Conservation (phyloP, 2,113 vertebrate genomes). For the Uria aalge region DNA sequence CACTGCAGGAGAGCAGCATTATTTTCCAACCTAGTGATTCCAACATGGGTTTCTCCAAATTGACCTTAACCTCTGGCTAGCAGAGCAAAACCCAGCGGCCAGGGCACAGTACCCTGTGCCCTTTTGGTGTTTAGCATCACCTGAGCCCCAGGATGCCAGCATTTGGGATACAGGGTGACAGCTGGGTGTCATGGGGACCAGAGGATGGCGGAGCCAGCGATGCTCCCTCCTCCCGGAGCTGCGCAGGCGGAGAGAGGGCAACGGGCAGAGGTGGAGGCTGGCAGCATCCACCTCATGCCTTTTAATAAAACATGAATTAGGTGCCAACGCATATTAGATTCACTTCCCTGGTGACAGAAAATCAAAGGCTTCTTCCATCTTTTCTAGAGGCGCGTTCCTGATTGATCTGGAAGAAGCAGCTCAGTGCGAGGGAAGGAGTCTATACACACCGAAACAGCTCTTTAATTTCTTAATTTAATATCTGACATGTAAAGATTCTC, state of each 20-base stretch:
- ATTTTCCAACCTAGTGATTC: neutral
- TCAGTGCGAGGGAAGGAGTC: slow-evolving; percentile 62
- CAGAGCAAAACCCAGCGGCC: neutral
- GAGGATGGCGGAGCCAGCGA: fast-evolving
- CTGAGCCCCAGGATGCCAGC: fast-evolving
- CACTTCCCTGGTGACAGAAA: slow-evolving; percentile 67
- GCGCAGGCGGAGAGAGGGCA: neutral
- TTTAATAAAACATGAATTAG: slow-evolving; percentile 77
- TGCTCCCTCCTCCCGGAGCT: neutral
- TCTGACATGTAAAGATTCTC: slow-evolving; percentile 81
- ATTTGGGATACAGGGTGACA: neutral
- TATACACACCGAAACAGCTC: slow-evolving; percentile 72
- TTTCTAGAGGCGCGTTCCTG: slow-evolving; percentile 67
- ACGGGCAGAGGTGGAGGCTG: neutral
- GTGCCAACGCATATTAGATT: slow-evolving; percentile 68
- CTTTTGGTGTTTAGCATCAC: fast-evolving
- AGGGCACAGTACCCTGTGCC: too few species aligned
- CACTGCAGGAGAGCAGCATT: neutral
- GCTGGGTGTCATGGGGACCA: fast-evolving
- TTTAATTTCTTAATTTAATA: slow-evolving; percentile 83
- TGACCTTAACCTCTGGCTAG: neutral
- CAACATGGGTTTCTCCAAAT: neutral
- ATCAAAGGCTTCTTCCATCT: slow-evolving; percentile 74
- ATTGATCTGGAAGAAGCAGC: slow-evolving; percentile 70
- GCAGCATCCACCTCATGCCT: slow-evolving; percentile 55